Base-by-base conservation (phyloP, 2,797 vertebrate genomes). In the Manis javanica region DNA sequence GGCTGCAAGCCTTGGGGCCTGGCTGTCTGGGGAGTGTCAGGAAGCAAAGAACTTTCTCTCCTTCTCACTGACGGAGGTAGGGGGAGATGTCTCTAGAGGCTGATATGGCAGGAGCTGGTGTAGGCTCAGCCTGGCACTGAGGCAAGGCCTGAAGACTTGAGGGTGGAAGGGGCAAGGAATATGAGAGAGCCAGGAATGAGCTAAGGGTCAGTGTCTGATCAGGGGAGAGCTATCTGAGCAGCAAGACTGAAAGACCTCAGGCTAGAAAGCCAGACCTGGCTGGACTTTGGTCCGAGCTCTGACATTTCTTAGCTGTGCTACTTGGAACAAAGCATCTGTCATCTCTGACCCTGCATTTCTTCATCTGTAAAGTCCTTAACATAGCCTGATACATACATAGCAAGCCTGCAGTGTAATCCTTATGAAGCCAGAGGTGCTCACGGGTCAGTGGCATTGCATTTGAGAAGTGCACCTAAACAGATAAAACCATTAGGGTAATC, bases 21-120 rank as follows among this genome's bases (percentile, higher is more conserved):
- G 63, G 81, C 53, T 97, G 94, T 96, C 96, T 97, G 92, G 81
- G 69, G 72, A 95, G 49, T 6, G 29, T 93, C 90, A 86, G 91
- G 88, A 85, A 72, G 82, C 77, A 59, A 81, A 95, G 74, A 87
- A n/a, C 64, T n/a, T 91, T 91, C 63, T 87, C 74, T 78, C 39
- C 53, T 68, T 66, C 55, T 92, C 66, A 21, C 16, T 21, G 79
- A 64, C 7, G 21, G 55, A 85, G 83, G 29, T 19, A 46, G 49
- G 42, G 21, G 16, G 34, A 4, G 24, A 23, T 77, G 66, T 51
- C 64, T 87, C 49, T n/a, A 57, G 84, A 77, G 9, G 66, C 42
- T 77, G 84, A 34, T 3, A 37, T 26, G 39, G 84, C 0, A 24
- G 85, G 37, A 63, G 29, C 84, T 74, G 15, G 39, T 13, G 1